These are phyloP conservation scores for Scaptodrosophila lebanonensis DNA, from an alignment of 1,140 invertebrate genomes.

Conservation along the genomic window DNA sequence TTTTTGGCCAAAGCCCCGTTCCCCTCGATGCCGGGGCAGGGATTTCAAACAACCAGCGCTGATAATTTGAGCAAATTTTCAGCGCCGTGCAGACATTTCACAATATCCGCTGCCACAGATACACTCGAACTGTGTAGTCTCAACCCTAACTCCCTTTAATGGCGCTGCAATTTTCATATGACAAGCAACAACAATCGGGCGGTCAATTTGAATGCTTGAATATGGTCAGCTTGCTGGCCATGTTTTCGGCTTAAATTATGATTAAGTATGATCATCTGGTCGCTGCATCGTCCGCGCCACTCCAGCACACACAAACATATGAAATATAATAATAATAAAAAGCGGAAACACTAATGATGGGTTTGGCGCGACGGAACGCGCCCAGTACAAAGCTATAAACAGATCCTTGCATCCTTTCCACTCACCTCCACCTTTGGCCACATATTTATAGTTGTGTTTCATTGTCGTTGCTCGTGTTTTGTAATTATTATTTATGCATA, in stretches of 20 bases:
- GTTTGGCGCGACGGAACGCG: constrained; percentile 33
- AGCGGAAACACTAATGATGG: constrained; percentile 77
- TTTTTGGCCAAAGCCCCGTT: constrained; percentile 22
- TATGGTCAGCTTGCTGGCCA: constrained; percentile 1
- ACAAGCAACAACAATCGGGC: constrained; percentile 42
- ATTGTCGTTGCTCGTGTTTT: constrained; percentile 30
- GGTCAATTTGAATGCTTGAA: constrained; percentile 49
- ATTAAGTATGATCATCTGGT: constrained; percentile 74
- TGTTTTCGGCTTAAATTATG: constrained; percentile 63
- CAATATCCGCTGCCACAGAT: constrained; percentile 56
- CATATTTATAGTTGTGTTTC: constrained; percentile 61
- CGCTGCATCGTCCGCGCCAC: constrained; percentile 16
- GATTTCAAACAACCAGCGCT: constrained; percentile 12
- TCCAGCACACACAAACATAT: no score
- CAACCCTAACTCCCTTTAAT: constrained; percentile 40
- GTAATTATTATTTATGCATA: constrained; percentile 76
- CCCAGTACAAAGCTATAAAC: constrained; percentile 15
- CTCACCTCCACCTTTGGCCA: constrained; percentile 21
- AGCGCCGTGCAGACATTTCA: no score
- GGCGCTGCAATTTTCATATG: constrained; percentile 68
- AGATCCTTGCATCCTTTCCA: constrained; percentile 39
- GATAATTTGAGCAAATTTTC: constrained; percentile 62
- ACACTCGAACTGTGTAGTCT: neutral
- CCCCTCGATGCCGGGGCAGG: neutral
- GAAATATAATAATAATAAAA: constrained; percentile 68